These are phyloP conservation scores for Drosophila anceps DNA, from an alignment of 2,888 invertebrate genomes.

Conservation along the genomic window DNA sequence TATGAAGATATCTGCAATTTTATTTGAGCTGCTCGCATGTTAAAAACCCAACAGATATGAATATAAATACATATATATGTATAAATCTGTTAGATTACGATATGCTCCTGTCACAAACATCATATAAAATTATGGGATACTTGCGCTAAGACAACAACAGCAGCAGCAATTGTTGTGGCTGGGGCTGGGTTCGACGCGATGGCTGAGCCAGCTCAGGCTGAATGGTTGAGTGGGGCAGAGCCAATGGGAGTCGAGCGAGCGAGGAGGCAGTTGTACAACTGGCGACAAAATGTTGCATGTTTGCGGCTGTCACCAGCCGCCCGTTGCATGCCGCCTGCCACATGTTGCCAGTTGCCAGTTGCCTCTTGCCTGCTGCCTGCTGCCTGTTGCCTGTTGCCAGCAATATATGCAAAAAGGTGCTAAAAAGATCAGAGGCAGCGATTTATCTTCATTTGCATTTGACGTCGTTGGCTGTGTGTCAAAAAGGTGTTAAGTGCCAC, in stretches of 20 bases:
- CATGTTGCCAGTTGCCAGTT: slow-evolving; percentile 35
- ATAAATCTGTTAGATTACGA: slow-evolving; percentile 42
- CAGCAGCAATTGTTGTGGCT: slow-evolving; percentile 13
- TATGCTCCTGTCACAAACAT: slow-evolving; percentile 54
- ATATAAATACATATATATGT: slow-evolving; percentile 10
- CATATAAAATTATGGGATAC: slow-evolving; percentile 51
- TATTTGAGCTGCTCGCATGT: slow-evolving; percentile 21
- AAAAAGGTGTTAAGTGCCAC: slow-evolving; percentile 80
- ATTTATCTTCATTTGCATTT: slow-evolving; percentile 83
- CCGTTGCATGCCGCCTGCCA: slow-evolving; percentile 30
- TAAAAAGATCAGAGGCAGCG: slow-evolving; percentile 81
- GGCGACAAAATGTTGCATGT: slow-evolving; percentile 82
- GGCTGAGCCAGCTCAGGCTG: slow-evolving; percentile 14
- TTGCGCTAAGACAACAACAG: slow-evolving; percentile 16
- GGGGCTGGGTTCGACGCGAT: slow-evolving; percentile 26
- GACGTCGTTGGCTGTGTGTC: slow-evolving; percentile 79
- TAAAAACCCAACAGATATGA: slow-evolving; percentile 17
- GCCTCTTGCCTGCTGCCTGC: slow-evolving; percentile 22
- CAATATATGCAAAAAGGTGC: slow-evolving; percentile 81
- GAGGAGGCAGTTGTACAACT: slow-evolving; percentile 63
- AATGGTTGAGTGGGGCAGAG: slow-evolving; percentile 31
- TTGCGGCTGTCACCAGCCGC: slow-evolving; percentile 73
- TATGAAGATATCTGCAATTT: slow-evolving; percentile 20
- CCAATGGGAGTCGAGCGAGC: slow-evolving; percentile 36
- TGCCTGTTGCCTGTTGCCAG: slow-evolving; percentile 33